Base-by-base conservation (phyloP, 2,797 vertebrate species). In the Anabacerthia variegaticeps region DNA sequence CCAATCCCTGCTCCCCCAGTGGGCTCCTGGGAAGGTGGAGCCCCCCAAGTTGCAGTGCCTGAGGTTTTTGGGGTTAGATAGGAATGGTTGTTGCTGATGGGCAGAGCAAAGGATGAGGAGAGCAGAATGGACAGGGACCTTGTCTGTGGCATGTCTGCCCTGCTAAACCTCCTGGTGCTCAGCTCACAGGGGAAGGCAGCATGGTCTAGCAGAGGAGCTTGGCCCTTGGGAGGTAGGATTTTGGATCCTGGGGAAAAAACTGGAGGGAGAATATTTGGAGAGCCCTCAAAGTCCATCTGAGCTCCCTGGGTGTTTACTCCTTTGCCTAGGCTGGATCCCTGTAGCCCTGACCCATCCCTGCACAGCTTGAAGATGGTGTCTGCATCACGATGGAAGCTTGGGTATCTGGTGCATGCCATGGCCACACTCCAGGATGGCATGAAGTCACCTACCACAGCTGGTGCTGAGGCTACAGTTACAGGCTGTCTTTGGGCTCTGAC, bases 11-110 rank as follows among this genome's bases (percentile, higher is more conserved):
- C 26, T 71, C 14, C 21, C 5, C 6, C 0, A 12, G 4, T 2
- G 10, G 55, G 21, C 12, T 75, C 24, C 49, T 18, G 14, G 19
- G 2, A 5, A 13, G 5, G 9, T 58, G 34, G 30, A 68, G 30
- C 46, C 9, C 14, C 12, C 15, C 0, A 0, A 12, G 16, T 18
- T 49, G 34, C 52, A 83, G 41, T 5, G 1, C 12, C 7, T 7
- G 12, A 71, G 41, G 9, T 24, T 71, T 87, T 27, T 1, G 44
- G 59, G 49, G 46, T 39, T 88, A 51, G 10, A 49, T 49, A 56
- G 21, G 28, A 49, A 85, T 14, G 6, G 6, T 7, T 56, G 23
- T 8, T 52, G 54, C 11, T 74, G 49, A 37, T 30, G 43, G 19
- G 21, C 26, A 67, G 72, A 71, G 39, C 7, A 55, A 43, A 80